Evolutionary conservation across 1,140 invertebrate genomes (phyloP).

Genomic region (Ectropis grisescens): DNA sequence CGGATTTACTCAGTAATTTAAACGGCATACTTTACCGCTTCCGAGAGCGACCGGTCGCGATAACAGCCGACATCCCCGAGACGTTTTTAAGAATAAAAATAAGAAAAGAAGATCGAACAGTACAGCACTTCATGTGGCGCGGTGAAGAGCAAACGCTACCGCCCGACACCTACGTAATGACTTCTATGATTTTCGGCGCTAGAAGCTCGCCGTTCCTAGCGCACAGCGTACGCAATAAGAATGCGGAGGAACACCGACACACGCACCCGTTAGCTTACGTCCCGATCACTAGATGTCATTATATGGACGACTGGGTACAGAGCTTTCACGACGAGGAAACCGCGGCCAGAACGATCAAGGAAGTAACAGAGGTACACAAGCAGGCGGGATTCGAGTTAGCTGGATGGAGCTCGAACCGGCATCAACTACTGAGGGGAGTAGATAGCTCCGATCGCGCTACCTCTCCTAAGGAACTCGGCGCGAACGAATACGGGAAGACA

Average conservation of each 20-base stretch:
- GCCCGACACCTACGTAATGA: conserved; percentile 22
- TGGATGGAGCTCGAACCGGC: background rate
- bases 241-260: conserved; percentile 29
- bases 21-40: conserved; percentile 30
- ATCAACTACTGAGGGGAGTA: background rate
- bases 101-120: conserved; percentile 14
- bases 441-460: background rate
- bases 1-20: conserved; percentile 19
- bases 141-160: conserved; percentile 2
- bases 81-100: no score
- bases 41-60: conserved; percentile 18
- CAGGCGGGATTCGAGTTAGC: background rate
- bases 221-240: no score
- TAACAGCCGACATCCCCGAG: conserved; percentile 32
- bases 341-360: background rate
- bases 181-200: conserved; percentile 31
- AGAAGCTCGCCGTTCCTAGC: conserved; percentile 26
- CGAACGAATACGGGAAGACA: conserved; percentile 1
- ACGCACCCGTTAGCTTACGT: conserved; percentile 13
- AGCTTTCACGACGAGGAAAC: conserved; percentile 4
- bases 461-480: background rate
- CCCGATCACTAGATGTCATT: conserved; percentile 15
- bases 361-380: background rate
- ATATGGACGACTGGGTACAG: conserved; percentile 22
- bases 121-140: conserved; percentile 31